phyloP scores from a whole-genome alignment of 2,888 invertebrate species.

The Stenodema calcarata region DNA sequence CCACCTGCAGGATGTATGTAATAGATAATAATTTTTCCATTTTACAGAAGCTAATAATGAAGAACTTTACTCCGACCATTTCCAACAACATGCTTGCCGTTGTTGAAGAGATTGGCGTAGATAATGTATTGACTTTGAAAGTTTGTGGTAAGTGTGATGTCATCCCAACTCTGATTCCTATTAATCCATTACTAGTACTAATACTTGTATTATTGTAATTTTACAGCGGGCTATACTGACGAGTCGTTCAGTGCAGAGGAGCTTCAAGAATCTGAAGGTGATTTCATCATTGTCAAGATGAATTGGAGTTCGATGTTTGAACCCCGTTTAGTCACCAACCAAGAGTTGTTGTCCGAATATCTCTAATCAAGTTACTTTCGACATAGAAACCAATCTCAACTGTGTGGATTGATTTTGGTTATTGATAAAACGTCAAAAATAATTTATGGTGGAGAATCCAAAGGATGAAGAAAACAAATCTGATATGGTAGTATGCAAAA shows the following conservation, averaged over 20 bases:
- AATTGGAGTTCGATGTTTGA: not conserved
- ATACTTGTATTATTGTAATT: not conserved
- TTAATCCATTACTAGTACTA: no score
- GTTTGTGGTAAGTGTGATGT: conserved; percentile 8
- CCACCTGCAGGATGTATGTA: no score
- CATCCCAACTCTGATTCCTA: no score
- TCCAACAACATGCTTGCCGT: not conserved
- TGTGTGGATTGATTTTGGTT: no score
- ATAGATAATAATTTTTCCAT: not conserved
- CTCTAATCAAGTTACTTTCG: not conserved
- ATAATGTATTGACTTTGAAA: not conserved
- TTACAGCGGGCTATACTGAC: conserved; percentile 2
- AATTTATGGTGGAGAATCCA: no score
- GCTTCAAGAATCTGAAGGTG: not conserved
- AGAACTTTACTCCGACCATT: not conserved
- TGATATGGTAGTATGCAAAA: no score
- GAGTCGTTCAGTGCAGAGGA: not conserved
- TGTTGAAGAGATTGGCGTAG: not conserved
- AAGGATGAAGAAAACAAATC: no score
- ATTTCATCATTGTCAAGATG: not conserved
- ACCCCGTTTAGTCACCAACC: not conserved
- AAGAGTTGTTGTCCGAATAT: not conserved
- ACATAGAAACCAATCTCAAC: no score
- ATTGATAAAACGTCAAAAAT: no score
- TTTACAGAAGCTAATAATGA: conserved; percentile 2